Evolutionary conservation across 2,113 vertebrate genomes (phyloP), one percentile per base, ranked within the genome.

Genomic region (Mus spicilegus): DNA sequence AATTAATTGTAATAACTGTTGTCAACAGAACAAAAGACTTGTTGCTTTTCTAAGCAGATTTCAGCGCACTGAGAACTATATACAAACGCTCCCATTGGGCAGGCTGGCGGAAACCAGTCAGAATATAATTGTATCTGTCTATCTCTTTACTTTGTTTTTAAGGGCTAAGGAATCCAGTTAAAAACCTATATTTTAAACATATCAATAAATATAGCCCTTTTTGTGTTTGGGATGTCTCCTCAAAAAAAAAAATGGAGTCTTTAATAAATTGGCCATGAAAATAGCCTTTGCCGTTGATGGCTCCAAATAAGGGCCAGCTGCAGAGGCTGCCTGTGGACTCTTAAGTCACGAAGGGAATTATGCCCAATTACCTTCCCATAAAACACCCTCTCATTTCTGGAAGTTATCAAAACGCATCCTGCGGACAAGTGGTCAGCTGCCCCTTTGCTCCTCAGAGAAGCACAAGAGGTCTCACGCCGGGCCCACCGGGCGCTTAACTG

Each of bases 1-100:
- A 99, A 99, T 99, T 99, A 99, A 99, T 99, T 99, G 98, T 99
- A 99, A 99, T 99, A 99, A 99, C 99, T 98, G 98, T 98, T 99
- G 99, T 99, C 99, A 99, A 98, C 98, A 89, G 98, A 98, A 98
- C 98, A 98, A 99, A 99, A 99, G 98, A 99, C 99, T 99, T 99
- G 99, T 99, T 99, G 99, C 99, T 98, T 98, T 98, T 98, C 98
- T 98, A 98, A 98, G 99, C 99, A 99, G 98, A 98, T 98, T 98
- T 98, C 97, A 87, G 97, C 89, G 84, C 98, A 98, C 98, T 98
- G 98, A 98, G 98, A 98, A 98, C 98, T 95, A 95, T 96, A 98
- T 98, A 98, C 98, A 98, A 96, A 97, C 81, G 95, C 93, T 98
- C 98, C 98, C 97, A 97, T 98, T 98, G 98, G 98, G 97, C 97